Percentiles rank a stretch among this genome's conserved stretches.
phyloP scores from a whole-genome alignment of 92 coral and sea anemone genomes.

The Anthopleura xanthogrammica region DNA sequence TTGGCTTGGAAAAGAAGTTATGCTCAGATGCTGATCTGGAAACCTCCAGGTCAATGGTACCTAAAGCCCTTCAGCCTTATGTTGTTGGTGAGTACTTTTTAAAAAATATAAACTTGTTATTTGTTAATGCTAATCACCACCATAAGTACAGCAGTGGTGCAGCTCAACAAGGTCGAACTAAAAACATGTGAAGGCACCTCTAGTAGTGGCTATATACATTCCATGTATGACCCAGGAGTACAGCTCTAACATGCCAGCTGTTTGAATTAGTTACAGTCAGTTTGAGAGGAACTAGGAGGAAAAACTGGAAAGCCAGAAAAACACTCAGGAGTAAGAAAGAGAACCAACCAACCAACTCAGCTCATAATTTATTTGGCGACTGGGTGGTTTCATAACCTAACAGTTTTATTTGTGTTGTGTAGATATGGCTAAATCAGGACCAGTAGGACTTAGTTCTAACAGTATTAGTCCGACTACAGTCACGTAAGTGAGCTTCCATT shows the following conservation, averaged over 20 bases:
- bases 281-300: too few species aligned
- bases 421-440: constrained; percentile 96
- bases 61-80: constrained; percentile 96
- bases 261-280: too few species aligned
- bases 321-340: too few species aligned
- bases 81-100: constrained; percentile 67
- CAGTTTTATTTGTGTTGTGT: constrained; percentile 1
- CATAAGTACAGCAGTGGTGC: too few species aligned
- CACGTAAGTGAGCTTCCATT: constrained; percentile 51
- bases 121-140: too few species aligned
- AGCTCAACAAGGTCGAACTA: too few species aligned
- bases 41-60: constrained; percentile 90
- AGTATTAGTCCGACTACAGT: constrained; percentile 76
- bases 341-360: too few species aligned
- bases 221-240: too few species aligned
- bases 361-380: neutral
- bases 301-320: too few species aligned
- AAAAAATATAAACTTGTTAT: neutral
- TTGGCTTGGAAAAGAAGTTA: constrained; percentile 86
- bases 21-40: constrained; percentile 75
- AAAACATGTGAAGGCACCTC: too few species aligned
- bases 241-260: too few species aligned
- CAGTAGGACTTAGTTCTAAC: constrained; percentile 78
- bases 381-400: neutral
- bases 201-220: too few species aligned